Conservation (phyloP, 2,888 invertebrate species). For the Oasisia sp. region DNA sequence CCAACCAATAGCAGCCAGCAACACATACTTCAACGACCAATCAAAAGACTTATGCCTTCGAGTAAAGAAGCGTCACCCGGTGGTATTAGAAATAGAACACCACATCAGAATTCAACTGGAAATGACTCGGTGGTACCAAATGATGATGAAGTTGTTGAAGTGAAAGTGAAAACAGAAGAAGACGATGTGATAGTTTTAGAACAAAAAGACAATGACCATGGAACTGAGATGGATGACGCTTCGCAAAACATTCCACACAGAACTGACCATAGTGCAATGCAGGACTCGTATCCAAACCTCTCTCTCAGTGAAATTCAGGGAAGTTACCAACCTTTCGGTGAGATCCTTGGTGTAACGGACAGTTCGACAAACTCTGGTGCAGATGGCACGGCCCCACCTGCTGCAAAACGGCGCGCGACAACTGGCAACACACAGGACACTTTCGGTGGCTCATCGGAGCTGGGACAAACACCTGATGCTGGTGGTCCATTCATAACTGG, state of each 20-base stretch:
- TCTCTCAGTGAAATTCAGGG: neutral
- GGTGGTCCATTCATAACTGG: conserved; percentile 5
- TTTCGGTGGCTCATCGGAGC: neutral
- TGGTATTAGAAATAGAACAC: neutral
- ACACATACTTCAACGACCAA: conserved; percentile 12
- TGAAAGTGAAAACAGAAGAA: conserved; percentile 7
- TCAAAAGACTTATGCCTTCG: neutral
- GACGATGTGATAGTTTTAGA: neutral
- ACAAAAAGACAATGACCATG: neutral
- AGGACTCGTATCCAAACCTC: neutral
- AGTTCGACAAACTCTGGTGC: neutral
- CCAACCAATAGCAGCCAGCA: conserved; percentile 4
- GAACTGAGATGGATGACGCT: neutral
- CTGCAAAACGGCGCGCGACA: neutral
- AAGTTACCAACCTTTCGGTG: conserved; percentile 6
- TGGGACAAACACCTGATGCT: neutral
- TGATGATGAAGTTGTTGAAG: neutral
- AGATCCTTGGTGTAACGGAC: neutral
- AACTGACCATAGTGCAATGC: neutral
- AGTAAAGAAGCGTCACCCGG: neutral
- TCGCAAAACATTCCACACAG: neutral
- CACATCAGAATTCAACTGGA: neutral
- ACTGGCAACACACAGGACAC: neutral
- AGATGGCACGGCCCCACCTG: neutral
- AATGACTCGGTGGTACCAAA: neutral